Percentiles rank a stretch among this genome's conserved stretches.
These are phyloP conservation scores for Leuciscus idus DNA, from an alignment of 2,113 vertebrate species.

Conservation along the genomic window DNA sequence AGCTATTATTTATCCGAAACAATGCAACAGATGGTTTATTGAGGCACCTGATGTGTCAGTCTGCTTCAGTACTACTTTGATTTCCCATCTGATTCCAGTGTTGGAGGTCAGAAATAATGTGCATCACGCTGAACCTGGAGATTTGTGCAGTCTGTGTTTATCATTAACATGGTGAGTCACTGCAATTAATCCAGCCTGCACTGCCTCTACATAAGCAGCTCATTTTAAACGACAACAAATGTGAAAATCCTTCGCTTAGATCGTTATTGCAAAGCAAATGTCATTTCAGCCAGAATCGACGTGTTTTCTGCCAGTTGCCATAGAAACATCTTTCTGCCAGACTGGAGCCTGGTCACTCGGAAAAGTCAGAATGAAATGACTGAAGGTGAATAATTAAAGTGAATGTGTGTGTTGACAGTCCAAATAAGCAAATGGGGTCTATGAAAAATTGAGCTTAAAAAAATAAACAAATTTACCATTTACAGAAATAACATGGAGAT, in stretches of 20 bases:
- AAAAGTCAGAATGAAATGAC: conserved; percentile 48
- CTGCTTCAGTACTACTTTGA: conserved; percentile 35
- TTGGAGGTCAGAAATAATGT: conserved; percentile 22
- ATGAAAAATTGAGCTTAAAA: not conserved
- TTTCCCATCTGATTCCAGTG: conserved; percentile 38
- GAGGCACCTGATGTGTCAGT: conserved; percentile 43
- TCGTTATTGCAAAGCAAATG: conserved; percentile 44
- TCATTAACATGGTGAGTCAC: conserved; percentile 22
- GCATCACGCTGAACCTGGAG: not conserved
- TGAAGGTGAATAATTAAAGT: conserved; percentile 37
- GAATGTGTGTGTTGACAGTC: conserved; percentile 12
- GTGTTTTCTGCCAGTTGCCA: conserved; percentile 43
- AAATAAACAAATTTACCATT: not conserved
- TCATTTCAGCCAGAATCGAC: conserved; percentile 37
- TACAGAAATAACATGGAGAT: not conserved
- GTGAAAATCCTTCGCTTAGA: conserved; percentile 21
- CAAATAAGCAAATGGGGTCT: conserved; percentile 10
- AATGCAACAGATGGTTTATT: conserved; percentile 50
- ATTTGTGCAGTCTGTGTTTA: not conserved
- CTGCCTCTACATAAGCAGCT: conserved; percentile 15
- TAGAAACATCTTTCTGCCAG: conserved; percentile 42
- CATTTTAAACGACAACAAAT: conserved; percentile 21
- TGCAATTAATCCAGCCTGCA: not conserved
- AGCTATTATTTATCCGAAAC: conserved; percentile 42
- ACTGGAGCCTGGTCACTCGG: conserved; percentile 45